Base-by-base conservation (phyloP, 1,140 invertebrate genomes). In the Pinna nobilis region DNA sequence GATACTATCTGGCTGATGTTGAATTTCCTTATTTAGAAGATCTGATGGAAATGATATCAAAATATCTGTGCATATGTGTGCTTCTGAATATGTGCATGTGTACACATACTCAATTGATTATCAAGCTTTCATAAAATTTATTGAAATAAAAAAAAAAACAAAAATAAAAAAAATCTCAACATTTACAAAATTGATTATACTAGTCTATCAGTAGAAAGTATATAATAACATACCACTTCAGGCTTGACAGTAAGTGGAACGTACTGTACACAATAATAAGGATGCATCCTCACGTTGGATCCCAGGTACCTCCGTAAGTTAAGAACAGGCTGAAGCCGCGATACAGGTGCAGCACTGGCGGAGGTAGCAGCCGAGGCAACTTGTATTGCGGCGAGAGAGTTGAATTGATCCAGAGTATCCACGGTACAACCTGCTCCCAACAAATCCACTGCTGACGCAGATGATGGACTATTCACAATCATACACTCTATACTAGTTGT, bases 211-310 rank as follows among this genome's bases (percentile, higher is more conserved):
- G n/a, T n/a, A n/a, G n/a, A n/a, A n/a, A n/a, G n/a, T n/a, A n/a
- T n/a, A n/a, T n/a, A n/a, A n/a, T 44, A 44, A 80, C 74, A 73
- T 71, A 84, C 82, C 82, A 84, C 49, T 35, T 71, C 57, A 53
- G 71, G 81, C 47, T 83, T 85, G 20, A 83, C 59, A 35, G 78
- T 63, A 13, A 85, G 76, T 41, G 83, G 83, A 63, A 85, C 77
- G 66, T 85, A 85, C 75, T 85, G 83, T 33, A 85, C 83, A 72
- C 82, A 85, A 70, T 82, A 83, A 75, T 83, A 85, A 51, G 83
- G 83, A 74, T 85, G 83, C 83, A 85, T 85, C 82, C 83, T 83
- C 73, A 78, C 76, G 53, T 75, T 51, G 32, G 59, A 63, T 63
- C 73, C 73, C 11, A 61, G 33, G 73, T 63, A 75, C 59, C 73